A percentile compares a stretch with the other conserved stretches of the same genome.
phyloP scores from a whole-genome alignment of 2,797 vertebrate species.

The Molossus alvarezi region DNA sequence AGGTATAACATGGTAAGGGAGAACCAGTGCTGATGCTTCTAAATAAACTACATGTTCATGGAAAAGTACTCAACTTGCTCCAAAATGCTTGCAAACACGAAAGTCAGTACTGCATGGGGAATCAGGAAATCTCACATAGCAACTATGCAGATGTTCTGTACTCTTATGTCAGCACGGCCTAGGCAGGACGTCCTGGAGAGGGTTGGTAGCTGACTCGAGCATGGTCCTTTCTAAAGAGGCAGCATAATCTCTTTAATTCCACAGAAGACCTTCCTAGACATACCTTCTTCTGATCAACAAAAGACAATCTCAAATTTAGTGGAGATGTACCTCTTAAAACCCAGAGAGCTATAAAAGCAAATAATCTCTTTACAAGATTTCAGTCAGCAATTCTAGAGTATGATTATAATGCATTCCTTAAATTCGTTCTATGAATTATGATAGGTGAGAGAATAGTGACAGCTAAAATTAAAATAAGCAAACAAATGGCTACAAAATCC shows the following conservation, averaged over 20 bases:
- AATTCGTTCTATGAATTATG: neutral
- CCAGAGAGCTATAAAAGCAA: neutral
- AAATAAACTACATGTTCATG: conserved; percentile 38
- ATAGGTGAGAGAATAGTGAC: neutral
- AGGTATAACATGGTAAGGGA: neutral
- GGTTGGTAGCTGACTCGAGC: conserved; percentile 11
- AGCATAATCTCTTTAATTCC: neutral
- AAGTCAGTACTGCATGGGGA: neutral
- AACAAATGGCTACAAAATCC: neutral
- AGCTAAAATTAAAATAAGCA: neutral
- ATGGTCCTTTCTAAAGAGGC: neutral
- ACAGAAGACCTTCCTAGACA: neutral
- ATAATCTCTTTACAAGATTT: neutral
- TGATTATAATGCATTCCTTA: neutral
- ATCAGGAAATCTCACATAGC: neutral
- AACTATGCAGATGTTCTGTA: neutral
- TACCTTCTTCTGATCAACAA: conserved; percentile 34
- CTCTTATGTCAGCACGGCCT: neutral
- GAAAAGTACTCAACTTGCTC: neutral
- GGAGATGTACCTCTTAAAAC: neutral
- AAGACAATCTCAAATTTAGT: conserved; percentile 3
- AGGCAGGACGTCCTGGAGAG: neutral
- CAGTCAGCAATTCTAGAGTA: neutral
- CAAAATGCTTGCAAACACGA: neutral
- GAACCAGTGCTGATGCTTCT: neutral